A percentile compares a stretch with the other conserved stretches of the same genome.
Evolutionary conservation across 2,888 invertebrate genomes (phyloP).

Genomic region (Sisyra terminalis): DNA sequence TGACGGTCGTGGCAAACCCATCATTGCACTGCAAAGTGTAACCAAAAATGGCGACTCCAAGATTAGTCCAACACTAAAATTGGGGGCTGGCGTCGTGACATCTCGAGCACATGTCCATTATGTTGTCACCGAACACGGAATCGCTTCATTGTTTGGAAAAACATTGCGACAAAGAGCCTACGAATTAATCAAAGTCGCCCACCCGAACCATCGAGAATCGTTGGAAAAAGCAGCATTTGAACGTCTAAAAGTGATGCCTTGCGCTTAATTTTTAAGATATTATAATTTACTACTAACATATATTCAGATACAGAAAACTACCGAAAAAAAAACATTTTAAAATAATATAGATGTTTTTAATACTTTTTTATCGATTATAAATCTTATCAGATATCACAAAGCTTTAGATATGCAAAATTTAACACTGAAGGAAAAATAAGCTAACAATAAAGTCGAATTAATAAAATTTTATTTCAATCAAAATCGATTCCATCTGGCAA

Average conservation of each 20-base stretch:
- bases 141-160: conserved; percentile 80
- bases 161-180: conserved; percentile 77
- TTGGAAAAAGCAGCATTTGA: conserved; percentile 82
- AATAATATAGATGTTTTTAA: too few species aligned
- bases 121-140: conserved; percentile 83
- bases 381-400: too few species aligned
- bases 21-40: conserved; percentile 73
- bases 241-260: conserved; percentile 61
- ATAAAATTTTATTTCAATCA: conserved; percentile 6
- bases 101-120: conserved; percentile 85
- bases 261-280: conserved; percentile 19
- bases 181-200: conserved; percentile 75
- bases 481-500: conserved; percentile 44
- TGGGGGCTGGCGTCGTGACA: conserved; percentile 87
- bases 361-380: too few species aligned
- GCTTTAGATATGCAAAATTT: too few species aligned
- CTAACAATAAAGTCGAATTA: too few species aligned
- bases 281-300: too few species aligned
- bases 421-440: too few species aligned
- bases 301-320: too few species aligned
- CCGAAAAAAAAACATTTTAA: too few species aligned
- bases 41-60: conserved; percentile 68
- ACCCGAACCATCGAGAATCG: conserved; percentile 69
- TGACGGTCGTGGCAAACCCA: conserved; percentile 80
- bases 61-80: conserved; percentile 67